Evolutionary conservation across 1,140 invertebrate genomes (phyloP), one percentile per base, ranked within the genome.

Genomic region (Tetranychus cinnabarinus): DNA sequence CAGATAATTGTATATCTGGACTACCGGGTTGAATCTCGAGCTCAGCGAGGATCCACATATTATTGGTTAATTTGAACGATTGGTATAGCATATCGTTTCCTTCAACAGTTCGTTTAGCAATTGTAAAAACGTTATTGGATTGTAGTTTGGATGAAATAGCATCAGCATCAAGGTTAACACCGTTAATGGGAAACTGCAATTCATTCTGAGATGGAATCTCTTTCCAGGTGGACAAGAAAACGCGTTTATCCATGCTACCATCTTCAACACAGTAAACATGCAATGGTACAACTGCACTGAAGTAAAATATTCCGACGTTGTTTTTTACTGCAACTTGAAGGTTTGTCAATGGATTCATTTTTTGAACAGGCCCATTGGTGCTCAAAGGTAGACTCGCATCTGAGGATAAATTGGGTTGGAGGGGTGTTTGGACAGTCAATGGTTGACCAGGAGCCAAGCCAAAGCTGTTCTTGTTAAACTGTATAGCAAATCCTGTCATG

Each of bases 391-490:
- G 72, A 59, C 79, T 81, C 0, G 82, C 79, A 69, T 91, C 88
- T 35, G 82, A 79, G 62, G 78, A 81, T 66, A 88, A 83, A 64
- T 88, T 87, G 12, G 93, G 90, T 61, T 82, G 81, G 54, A 98
- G 69, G 15, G 86, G 82, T 60, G 81, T 80, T 34, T 79, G 74
- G 34, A 96, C 80, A 68, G 85, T 80, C 59, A 98, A 70, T 0
- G 85, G 84, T 45, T 82, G 76, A 6, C 81, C 80, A 54, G 93
- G 92, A 65, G 82, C 80, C 57, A 98, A 71, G 47, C 92, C 95
- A 76, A 98, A 98, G 74, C 91, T 95, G 74, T 98, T 99, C 75
- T 97, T 97, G 73, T 98, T 99, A 64, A 99, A 82, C 70, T 98
- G 95, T 72, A 98, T 88, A 37, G 93, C 95, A 76, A 98, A 97